These are phyloP conservation scores for Acromyrmex charruanus DNA, from an alignment of 1,140 invertebrate genomes.

Conservation along the genomic window DNA sequence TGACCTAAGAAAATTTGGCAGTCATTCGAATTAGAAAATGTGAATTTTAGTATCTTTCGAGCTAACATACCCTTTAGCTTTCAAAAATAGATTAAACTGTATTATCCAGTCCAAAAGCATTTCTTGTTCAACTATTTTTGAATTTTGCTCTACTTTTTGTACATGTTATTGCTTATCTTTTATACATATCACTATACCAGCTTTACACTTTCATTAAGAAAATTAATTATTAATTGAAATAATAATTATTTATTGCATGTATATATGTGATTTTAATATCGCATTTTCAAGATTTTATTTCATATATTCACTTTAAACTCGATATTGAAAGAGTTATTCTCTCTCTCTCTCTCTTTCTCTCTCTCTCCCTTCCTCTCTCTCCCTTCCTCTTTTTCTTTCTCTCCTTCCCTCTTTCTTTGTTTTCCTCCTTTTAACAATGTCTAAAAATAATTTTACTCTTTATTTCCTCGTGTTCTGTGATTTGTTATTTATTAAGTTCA, in stretches of 20 bases:
- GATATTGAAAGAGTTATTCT: neutral
- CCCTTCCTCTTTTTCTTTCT: neutral
- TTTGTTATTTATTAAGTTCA: conserved; percentile 7
- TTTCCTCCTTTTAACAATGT: neutral
- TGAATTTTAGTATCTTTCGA: conserved; percentile 72
- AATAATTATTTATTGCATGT: neutral
- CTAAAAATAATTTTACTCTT: neutral
- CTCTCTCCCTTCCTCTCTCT: neutral
- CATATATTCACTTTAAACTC: neutral
- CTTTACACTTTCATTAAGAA: neutral
- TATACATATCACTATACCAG: neutral
- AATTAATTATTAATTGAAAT: neutral
- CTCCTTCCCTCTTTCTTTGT: too few relatives aligned
- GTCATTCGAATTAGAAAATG: conserved; percentile 79
- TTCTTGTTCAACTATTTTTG: conserved; percentile 70
- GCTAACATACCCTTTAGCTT: conserved; percentile 78
- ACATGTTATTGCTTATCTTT: conserved; percentile 11
- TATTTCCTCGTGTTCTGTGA: neutral
- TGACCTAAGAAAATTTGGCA: conserved; percentile 74
- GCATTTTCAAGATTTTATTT: neutral
- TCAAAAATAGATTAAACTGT: conserved; percentile 84
- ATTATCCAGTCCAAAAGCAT: conserved; percentile 82
- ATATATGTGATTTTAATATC: neutral
- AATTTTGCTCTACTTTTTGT: conserved; percentile 57
- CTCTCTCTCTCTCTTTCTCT: neutral